A percentile compares a stretch with the other conserved stretches of the same genome.
Evolutionary conservation across 2,888 invertebrate genomes (phyloP).

Genomic region (Emmelina monodactyla): DNA sequence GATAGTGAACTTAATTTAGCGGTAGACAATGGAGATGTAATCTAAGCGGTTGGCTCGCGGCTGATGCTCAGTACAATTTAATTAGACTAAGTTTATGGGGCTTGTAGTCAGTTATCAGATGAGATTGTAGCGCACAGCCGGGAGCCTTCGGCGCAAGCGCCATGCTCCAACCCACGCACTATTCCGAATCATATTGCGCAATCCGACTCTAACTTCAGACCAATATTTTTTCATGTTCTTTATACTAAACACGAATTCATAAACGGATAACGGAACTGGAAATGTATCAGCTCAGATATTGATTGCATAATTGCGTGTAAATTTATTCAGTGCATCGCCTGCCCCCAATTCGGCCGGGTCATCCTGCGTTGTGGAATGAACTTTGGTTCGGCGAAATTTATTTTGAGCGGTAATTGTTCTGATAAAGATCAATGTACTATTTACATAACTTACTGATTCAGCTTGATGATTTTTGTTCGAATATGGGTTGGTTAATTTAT

Average conservation of each 20-base stretch:
- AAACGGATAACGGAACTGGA: slow-evolving; percentile 38
- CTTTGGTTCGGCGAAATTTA: not conserved
- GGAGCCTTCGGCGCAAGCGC: slow-evolving; percentile 21
- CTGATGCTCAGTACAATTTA: slow-evolving; percentile 52
- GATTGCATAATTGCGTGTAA: slow-evolving; percentile 36
- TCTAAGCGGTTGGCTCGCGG: slow-evolving; percentile 33
- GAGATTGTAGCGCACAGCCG: slow-evolving; percentile 32
- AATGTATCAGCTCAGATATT: slow-evolving; percentile 28
- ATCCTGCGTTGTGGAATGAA: not conserved
- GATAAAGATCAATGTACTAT: slow-evolving; percentile 1
- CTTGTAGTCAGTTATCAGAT: slow-evolving; percentile 43
- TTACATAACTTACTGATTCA: not conserved
- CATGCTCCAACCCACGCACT: slow-evolving; percentile 27
- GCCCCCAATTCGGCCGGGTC: slow-evolving; percentile 26
- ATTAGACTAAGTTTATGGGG: slow-evolving; percentile 56
- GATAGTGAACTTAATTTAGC: slow-evolving; percentile 48
- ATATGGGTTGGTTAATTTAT: not conserved
- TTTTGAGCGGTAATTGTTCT: slow-evolving; percentile 1
- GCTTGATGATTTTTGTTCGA: not conserved
- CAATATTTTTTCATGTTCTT: slow-evolving; percentile 26
- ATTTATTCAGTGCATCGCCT: slow-evolving; percentile 37
- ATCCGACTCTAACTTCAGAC: slow-evolving; percentile 11
- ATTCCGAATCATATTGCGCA: slow-evolving; percentile 19
- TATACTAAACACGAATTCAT: slow-evolving; percentile 23
- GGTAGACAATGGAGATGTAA: slow-evolving; percentile 59